phyloP scores from a whole-genome alignment of 2,113 vertebrate species.

The Alces alces region DNA sequence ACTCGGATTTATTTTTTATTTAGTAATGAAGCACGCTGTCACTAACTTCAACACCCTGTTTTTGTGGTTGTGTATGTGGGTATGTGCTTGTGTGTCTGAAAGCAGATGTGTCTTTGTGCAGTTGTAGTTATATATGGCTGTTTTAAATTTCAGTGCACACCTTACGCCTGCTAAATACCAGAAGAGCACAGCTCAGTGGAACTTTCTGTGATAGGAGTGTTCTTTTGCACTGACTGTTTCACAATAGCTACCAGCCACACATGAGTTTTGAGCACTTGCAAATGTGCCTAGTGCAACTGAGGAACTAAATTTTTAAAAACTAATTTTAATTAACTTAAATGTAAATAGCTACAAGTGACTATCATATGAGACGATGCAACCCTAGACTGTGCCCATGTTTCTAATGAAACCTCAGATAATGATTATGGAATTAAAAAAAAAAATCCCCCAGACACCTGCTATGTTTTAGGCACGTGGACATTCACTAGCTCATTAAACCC shows the following conservation, averaged over 20 bases:
- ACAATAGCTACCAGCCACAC: neutral
- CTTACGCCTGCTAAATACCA: neutral
- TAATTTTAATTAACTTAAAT: conserved; percentile 30
- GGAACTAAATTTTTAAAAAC: neutral
- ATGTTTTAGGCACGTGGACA: neutral
- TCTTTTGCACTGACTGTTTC: neutral
- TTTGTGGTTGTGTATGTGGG: neutral
- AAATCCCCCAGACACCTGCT: neutral
- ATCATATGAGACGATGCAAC: neutral
- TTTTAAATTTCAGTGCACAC: neutral
- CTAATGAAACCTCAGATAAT: conserved; percentile 30
- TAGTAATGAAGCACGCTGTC: neutral
- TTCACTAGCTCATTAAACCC: neutral
- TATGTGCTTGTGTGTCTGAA: neutral
- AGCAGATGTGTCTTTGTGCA: neutral
- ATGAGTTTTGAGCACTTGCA: neutral
- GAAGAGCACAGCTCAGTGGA: neutral
- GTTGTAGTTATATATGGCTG: neutral
- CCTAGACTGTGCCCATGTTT: neutral
- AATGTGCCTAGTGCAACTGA: neutral
- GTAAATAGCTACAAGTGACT: neutral
- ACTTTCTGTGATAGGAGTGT: neutral
- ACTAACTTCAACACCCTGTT: neutral
- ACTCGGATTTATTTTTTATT: neutral
- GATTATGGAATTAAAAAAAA: neutral